A percentile compares a stretch with the other conserved stretches of the same genome.
These are phyloP conservation scores for Poicephalus meyeri DNA, from an alignment of 2,113 vertebrate genomes.

Conservation along the genomic window DNA sequence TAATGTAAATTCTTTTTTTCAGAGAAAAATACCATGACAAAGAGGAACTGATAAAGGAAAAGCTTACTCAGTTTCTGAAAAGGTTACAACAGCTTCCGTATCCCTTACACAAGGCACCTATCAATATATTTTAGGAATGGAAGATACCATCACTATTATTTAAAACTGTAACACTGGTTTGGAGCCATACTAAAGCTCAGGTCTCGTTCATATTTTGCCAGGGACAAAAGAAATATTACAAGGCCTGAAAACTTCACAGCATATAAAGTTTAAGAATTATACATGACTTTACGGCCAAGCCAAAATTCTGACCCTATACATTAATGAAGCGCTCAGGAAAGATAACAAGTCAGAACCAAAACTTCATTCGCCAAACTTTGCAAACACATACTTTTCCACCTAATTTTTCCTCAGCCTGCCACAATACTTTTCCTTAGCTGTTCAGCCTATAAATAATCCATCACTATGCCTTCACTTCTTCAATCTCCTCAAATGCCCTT, in stretches of 20 bases:
- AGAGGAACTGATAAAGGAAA: not conserved
- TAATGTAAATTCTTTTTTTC: not conserved
- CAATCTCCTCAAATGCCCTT: not conserved
- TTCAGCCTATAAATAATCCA: not conserved
- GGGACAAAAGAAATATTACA: not conserved
- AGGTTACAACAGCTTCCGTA: not conserved
- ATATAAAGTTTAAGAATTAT: not conserved
- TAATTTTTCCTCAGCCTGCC: not conserved
- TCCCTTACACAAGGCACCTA: not conserved
- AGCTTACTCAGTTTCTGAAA: not conserved
- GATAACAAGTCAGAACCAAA: not conserved
- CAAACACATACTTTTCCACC: not conserved
- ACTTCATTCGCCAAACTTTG: not conserved
- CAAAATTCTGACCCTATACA: not conserved
- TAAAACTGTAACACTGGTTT: not conserved
- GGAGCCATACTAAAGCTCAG: not conserved
- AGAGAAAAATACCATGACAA: not conserved
- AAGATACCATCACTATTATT: not conserved
- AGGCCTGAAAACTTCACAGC: not conserved
- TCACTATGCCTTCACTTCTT: not conserved
- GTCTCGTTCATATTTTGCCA: not conserved
- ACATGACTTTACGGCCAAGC: not conserved
- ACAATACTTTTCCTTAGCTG: not conserved
- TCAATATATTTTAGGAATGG: not conserved
- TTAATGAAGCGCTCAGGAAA: not conserved